Conservation (phyloP, 2,113 vertebrate species). For the Hippocampus barbouri region DNA sequence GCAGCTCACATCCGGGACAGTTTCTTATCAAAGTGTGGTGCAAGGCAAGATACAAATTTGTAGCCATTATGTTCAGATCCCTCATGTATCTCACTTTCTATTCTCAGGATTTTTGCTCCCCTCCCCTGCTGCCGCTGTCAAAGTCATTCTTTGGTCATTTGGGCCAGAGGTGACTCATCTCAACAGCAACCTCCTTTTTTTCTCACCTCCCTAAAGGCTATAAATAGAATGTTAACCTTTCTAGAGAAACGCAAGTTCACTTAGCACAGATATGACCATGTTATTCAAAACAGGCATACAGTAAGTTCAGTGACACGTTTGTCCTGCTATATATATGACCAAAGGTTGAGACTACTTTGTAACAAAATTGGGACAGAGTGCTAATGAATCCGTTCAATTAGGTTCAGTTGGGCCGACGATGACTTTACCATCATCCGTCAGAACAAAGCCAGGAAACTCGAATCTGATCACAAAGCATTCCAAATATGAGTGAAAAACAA, state of each 20-base stretch:
- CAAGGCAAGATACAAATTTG: neutral
- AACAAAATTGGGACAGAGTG: neutral
- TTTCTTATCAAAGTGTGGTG: neutral
- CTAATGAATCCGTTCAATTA: neutral
- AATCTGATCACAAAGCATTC: conserved; percentile 37
- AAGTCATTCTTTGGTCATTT: conserved; percentile 6
- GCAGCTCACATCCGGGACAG: neutral
- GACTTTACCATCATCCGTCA: conserved; percentile 31
- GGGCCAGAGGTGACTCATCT: conserved; percentile 1
- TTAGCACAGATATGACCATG: neutral
- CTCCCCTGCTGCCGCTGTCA: neutral
- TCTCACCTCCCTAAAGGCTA: neutral
- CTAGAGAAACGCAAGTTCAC: neutral
- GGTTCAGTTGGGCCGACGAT: neutral
- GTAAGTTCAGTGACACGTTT: neutral
- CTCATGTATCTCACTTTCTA: conserved; percentile 7
- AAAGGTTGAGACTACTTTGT: neutral
- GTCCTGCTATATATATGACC: neutral
- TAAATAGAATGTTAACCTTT: conserved; percentile 9
- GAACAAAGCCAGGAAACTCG: conserved; percentile 31
- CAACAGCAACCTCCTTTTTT: neutral
- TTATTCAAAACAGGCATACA: neutral
- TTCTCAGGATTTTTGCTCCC: neutral
- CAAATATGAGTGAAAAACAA: conserved; percentile 44
- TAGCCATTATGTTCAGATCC: conserved; percentile 11